Evolutionary conservation across 2,888 invertebrate genomes (phyloP).

Genomic region (Drosophila melanosoma): DNA sequence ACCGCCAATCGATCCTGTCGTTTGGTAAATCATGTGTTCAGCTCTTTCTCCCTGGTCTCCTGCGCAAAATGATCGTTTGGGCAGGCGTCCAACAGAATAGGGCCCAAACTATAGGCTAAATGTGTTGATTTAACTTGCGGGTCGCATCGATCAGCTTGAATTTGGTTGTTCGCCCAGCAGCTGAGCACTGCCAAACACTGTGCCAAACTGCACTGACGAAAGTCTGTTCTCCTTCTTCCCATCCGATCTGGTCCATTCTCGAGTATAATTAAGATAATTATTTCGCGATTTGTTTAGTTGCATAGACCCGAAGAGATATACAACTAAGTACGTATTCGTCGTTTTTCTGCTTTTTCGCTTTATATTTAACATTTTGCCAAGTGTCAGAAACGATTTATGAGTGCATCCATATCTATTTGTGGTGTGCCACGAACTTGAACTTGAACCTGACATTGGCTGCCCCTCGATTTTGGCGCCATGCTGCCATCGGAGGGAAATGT

Average conservation of each 20-base stretch:
- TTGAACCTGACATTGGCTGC: constrained; percentile 67
- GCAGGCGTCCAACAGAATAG: constrained; percentile 70
- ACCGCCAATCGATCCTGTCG: constrained; percentile 51
- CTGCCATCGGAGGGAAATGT: not conserved
- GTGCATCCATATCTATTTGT: constrained; percentile 36
- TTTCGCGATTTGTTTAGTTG: constrained; percentile 43
- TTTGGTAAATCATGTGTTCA: constrained; percentile 41
- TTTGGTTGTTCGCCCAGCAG: constrained; percentile 53
- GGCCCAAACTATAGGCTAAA: constrained; percentile 41
- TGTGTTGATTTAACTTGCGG: constrained; percentile 28
- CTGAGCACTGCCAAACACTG: constrained; percentile 9
- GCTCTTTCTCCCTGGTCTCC: not conserved
- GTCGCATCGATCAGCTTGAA: constrained; percentile 65
- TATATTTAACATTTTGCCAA: constrained; percentile 35
- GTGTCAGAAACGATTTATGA: constrained; percentile 58
- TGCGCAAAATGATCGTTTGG: constrained; percentile 35
- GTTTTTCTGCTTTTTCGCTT: constrained; percentile 29
- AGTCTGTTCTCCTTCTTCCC: not conserved
- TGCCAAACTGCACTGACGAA: constrained; percentile 46
- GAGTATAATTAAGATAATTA: constrained; percentile 72
- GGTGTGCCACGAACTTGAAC: constrained; percentile 45
- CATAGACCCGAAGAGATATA: not conserved
- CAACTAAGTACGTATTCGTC: constrained; percentile 9
- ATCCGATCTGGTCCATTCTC: not conserved
- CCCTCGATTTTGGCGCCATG: constrained; percentile 13